Percentiles rank a stretch among this genome's conserved stretches.
Conservation (phyloP, 2,113 vertebrate genomes). For the Passer domesticus region DNA sequence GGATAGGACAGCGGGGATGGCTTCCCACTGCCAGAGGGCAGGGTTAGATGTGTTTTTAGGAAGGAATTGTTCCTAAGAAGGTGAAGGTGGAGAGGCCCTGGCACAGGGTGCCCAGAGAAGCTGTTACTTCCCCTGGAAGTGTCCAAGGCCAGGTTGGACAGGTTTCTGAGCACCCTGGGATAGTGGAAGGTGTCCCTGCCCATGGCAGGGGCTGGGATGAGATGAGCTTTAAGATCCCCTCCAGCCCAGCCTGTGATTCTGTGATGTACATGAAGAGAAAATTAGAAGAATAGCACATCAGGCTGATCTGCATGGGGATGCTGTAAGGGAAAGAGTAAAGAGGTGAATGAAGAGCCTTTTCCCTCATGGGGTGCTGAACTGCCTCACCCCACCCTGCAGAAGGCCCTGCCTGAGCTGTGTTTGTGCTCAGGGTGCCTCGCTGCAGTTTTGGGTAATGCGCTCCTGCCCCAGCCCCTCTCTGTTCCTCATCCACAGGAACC, state of each 20-base stretch:
- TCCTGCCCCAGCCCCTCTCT: fast-evolving
- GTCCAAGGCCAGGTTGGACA: fast-evolving
- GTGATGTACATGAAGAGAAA: fast-evolving
- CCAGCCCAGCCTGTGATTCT: no score
- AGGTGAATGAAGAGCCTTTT: neutral
- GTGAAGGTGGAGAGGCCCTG: fast-evolving
- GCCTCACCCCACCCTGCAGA: neutral
- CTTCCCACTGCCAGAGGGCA: fast-evolving
- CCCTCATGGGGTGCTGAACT: fast-evolving
- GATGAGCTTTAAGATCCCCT: no score
- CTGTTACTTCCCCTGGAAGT: neutral
- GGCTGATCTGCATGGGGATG: fast-evolving
- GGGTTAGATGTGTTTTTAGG: fast-evolving
- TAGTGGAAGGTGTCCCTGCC: neutral
- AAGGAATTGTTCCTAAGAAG: fast-evolving
- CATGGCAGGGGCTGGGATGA: neutral
- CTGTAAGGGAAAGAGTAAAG: neutral
- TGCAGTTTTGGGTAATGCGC: fast-evolving
- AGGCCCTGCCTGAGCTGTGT: neutral
- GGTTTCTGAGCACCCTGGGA: fast-evolving
- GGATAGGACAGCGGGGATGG: fast-evolving
- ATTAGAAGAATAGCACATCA: fast-evolving
- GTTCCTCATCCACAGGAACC: fast-evolving
- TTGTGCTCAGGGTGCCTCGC: neutral
- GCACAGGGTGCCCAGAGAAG: neutral